Percentiles rank a stretch among this genome's conserved stretches.
Evolutionary conservation across 2,888 invertebrate genomes (phyloP).

Genomic region (Sinotaia quadrata): DNA sequence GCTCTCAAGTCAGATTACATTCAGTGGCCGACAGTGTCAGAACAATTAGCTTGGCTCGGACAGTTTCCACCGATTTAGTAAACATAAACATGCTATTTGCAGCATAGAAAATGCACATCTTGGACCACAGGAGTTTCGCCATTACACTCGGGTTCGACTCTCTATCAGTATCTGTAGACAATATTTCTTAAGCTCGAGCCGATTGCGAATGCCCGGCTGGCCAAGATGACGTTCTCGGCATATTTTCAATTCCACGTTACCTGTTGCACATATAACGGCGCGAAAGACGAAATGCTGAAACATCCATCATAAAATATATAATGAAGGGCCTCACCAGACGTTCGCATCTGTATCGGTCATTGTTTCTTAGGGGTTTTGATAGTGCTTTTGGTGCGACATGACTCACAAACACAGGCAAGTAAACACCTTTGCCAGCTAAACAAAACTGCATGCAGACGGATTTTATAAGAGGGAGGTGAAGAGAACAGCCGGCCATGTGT

Average conservation of each 20-base stretch:
- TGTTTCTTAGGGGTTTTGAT: too few species aligned
- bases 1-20: too few species aligned
- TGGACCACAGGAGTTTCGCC: too few species aligned
- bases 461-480: slow-evolving; percentile 38
- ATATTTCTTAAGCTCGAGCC: neutral
- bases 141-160: neutral
- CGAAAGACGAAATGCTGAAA: slow-evolving; percentile 29
- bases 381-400: neutral
- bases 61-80: too few species aligned
- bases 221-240: slow-evolving; percentile 21
- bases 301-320: neutral
- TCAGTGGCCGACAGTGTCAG: too few species aligned
- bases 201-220: neutral
- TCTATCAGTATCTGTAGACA: neutral
- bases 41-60: too few species aligned
- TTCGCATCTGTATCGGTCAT: too few species aligned
- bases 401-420: neutral
- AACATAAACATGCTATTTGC: too few species aligned
- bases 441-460: too few species aligned
- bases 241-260: slow-evolving; percentile 31
- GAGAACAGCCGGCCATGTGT: slow-evolving; percentile 37
- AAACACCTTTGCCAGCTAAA: slow-evolving; percentile 7
- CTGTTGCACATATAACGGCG: slow-evolving; percentile 31
- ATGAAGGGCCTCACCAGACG: too few species aligned
- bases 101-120: too few species aligned